Evolutionary conservation across 2,113 vertebrate species (phyloP).

Genomic region (Procapra przewalskii): DNA sequence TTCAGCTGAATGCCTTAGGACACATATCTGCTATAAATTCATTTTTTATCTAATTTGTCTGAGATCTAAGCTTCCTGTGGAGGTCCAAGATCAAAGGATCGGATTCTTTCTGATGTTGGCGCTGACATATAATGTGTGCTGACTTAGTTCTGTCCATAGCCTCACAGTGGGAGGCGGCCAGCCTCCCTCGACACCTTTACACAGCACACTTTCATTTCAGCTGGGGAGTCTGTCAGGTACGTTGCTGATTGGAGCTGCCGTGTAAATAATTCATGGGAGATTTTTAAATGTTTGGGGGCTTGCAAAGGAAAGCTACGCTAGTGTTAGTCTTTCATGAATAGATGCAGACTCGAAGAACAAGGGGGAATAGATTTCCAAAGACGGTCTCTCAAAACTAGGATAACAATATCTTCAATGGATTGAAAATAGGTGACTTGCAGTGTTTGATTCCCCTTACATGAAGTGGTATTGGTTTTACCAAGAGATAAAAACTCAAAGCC

Average conservation of each 20-base stretch:
- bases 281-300: conserved; percentile 63
- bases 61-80: conserved; percentile 97
- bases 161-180: conserved; percentile 87
- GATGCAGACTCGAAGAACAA: conserved; percentile 65
- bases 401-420: conserved; percentile 75
- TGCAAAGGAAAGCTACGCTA: conserved; percentile 77
- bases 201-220: conserved; percentile 84
- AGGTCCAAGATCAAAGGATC: conserved; percentile 96
- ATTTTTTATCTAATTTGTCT: conserved; percentile 99
- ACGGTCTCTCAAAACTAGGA: conserved; percentile 70
- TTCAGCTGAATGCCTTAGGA: conserved; percentile 87
- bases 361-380: conserved; percentile 62
- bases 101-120: conserved; percentile 96
- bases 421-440: conserved; percentile 65
- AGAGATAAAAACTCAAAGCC: conserved; percentile 69
- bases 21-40: conserved; percentile 93
- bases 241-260: conserved; percentile 76
- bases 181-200: conserved; percentile 84
- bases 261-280: conserved; percentile 86
- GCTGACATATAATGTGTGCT: conserved; percentile 94
- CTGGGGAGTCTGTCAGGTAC: conserved; percentile 82
- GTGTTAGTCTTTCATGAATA: conserved; percentile 79
- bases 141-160: conserved; percentile 94
- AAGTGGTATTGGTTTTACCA: conserved; percentile 77
- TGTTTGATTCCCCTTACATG: conserved; percentile 61